Evolutionary conservation across 2,888 invertebrate genomes (phyloP).

Genomic region (Netelia fuscicornis): DNA sequence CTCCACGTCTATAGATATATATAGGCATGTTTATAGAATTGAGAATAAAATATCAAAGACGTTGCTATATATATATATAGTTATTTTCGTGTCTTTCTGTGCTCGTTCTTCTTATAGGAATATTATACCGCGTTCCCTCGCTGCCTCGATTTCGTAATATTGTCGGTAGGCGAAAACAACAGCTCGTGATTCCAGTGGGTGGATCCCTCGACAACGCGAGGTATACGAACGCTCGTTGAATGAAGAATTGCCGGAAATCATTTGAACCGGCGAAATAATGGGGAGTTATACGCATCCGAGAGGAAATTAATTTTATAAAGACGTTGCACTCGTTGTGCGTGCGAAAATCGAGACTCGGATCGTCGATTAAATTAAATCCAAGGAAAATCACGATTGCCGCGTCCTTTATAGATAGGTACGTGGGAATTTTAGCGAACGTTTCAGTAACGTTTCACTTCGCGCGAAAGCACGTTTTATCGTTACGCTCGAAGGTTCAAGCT

Average conservation of each 20-base stretch:
- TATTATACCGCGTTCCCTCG: background rate
- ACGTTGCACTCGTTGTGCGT: background rate
- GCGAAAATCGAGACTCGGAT: constrained; percentile 4
- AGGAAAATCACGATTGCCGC: background rate
- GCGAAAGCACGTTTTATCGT: no score
- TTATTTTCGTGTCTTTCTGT: constrained; percentile 14
- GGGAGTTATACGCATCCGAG: background rate
- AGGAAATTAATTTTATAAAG: constrained; percentile 32
- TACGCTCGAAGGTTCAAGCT: no score
- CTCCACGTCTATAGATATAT: background rate
- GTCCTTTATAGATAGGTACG: background rate
- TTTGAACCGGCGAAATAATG: constrained; percentile 8
- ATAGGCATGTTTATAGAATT: background rate
- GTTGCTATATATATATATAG: background rate
- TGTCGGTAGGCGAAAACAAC: background rate
- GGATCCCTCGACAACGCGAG: background rate
- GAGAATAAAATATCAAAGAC: background rate
- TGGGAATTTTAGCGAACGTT: background rate
- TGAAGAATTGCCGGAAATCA: constrained; percentile 16
- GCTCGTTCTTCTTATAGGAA: background rate
- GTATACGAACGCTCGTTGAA: background rate
- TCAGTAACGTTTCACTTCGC: background rate
- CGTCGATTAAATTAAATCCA: background rate
- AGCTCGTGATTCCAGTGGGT: background rate
- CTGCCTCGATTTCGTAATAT: background rate